phyloP scores from a whole-genome alignment of 2,797 vertebrate genomes.

The Anniella stebbinsi region DNA sequence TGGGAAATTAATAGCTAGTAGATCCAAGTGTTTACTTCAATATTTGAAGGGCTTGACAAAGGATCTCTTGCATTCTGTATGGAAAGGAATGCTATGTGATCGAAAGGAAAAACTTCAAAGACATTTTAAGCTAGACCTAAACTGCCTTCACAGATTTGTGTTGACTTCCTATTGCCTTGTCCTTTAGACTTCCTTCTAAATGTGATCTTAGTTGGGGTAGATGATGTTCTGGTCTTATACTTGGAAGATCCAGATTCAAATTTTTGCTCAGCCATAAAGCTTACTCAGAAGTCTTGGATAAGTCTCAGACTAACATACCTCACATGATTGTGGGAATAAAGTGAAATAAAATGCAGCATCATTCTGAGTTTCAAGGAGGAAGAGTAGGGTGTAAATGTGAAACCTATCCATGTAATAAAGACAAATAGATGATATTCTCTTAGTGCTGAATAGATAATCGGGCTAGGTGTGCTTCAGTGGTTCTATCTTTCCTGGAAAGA shows the following conservation, averaged over 20 bases:
- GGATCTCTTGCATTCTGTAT: not conserved
- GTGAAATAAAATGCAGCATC: not conserved
- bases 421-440: not conserved
- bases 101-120: not conserved
- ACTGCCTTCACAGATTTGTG: not conserved
- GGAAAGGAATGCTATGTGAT: not conserved
- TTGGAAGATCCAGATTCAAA: not conserved
- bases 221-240: not conserved
- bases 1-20: not conserved
- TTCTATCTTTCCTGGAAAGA: not conserved
- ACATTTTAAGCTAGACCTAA: not conserved
- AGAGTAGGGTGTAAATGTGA: not conserved
- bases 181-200: not conserved
- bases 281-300: not conserved
- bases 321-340: not conserved
- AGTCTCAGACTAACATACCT: not conserved
- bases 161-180: not conserved
- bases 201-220: not conserved
- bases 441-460: not conserved
- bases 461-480: too few species aligned
- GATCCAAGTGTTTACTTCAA: not conserved
- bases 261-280: not conserved
- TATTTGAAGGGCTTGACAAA: not conserved
- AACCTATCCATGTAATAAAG: not conserved
- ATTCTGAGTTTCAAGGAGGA: not conserved